Evolutionary conservation across 2,113 vertebrate species (phyloP).

Genomic region (Halcyon senegalensis): DNA sequence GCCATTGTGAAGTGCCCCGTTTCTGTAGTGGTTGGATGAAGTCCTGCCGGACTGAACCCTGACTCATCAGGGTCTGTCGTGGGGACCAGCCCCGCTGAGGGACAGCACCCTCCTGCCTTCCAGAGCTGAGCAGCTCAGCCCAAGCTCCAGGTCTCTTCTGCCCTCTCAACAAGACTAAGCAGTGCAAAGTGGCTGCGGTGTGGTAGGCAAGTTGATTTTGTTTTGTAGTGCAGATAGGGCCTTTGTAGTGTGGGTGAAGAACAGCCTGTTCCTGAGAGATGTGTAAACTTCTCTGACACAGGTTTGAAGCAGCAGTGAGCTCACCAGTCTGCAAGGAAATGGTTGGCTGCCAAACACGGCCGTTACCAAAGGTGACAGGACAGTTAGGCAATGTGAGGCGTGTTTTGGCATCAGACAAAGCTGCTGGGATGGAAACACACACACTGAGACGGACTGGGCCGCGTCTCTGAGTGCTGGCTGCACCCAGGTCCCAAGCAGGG

Average conservation of each 20-base stretch:
- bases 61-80: rapidly evolving
- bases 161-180: background rate
- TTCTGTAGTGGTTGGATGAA: background rate
- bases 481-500: background rate
- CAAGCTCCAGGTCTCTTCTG: background rate
- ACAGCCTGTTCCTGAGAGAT: background rate
- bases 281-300: background rate
- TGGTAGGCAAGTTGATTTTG: background rate
- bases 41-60: background rate
- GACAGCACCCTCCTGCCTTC: background rate
- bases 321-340: conserved; percentile 41
- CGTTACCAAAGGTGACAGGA: conserved; percentile 16
- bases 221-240: background rate
- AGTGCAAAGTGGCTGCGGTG: background rate
- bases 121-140: background rate
- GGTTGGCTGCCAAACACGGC: conserved; percentile 18
- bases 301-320: background rate
- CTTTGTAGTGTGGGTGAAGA: background rate
- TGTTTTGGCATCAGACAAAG: background rate
- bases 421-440: background rate
- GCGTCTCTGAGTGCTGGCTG: background rate
- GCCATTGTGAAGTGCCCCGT: background rate
- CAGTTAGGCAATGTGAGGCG: background rate
- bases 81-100: background rate
- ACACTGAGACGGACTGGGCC: rapidly evolving